Evolutionary conservation across 2,797 vertebrate species (phyloP).

Genomic region (Manis pentadactyla): DNA sequence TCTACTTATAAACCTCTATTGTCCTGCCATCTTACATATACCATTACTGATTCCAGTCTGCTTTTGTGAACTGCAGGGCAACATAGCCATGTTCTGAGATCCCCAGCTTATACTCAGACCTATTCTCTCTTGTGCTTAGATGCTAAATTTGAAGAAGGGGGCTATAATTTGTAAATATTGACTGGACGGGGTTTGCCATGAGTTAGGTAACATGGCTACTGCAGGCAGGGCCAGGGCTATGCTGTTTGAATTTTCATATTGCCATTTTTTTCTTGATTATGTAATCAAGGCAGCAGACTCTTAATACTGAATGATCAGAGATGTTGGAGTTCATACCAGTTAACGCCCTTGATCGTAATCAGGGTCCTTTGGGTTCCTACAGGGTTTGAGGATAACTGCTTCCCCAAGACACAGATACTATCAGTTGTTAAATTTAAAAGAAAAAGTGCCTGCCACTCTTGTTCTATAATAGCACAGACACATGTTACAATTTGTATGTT

Average conservation of each 20-base stretch:
- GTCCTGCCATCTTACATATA: background rate
- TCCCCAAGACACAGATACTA: background rate
- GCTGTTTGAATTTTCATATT: background rate
- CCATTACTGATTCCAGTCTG: background rate
- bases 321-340: background rate
- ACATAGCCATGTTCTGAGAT: background rate
- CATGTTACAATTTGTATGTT: background rate
- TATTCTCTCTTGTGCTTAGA: background rate
- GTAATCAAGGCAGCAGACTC: background rate
- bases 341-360: background rate
- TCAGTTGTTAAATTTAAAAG: background rate
- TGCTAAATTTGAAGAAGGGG: background rate
- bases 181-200: background rate
- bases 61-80: background rate
- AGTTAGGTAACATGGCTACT: background rate
- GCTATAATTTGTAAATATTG: background rate
- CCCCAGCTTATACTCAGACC: background rate
- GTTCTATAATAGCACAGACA: background rate
- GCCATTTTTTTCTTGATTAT: background rate
- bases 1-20: background rate
- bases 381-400: background rate
- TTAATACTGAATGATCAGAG: background rate
- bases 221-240: background rate
- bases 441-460: background rate
- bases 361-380: background rate